These are phyloP conservation scores for Acanthopagrus latus DNA, from an alignment of 2,797 vertebrate species.

Conservation along the genomic window DNA sequence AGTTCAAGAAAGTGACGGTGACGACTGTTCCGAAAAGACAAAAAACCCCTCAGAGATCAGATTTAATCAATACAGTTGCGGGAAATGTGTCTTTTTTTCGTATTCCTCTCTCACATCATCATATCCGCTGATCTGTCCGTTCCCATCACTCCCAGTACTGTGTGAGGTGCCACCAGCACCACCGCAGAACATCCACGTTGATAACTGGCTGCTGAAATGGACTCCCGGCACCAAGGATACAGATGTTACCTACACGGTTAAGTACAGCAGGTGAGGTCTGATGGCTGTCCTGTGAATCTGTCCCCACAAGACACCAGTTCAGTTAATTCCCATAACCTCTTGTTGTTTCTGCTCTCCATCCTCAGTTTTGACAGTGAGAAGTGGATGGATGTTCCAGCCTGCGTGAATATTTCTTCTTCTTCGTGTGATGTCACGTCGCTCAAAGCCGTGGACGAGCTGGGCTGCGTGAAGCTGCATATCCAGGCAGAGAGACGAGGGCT, in stretches of 20 bases:
- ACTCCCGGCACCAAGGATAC: neutral
- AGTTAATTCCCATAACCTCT: neutral
- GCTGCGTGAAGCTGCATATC: constrained; percentile 49
- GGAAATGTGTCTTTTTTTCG: too few species aligned
- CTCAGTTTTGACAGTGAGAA: rapidly evolving
- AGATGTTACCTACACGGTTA: constrained; percentile 37
- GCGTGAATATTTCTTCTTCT: neutral
- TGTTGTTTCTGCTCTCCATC: neutral
- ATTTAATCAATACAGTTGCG: neutral
- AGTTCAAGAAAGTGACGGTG: neutral
- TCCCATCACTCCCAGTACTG: neutral
- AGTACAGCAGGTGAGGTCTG: constrained; percentile 41
- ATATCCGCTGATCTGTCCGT: neutral
- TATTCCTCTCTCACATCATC: neutral
- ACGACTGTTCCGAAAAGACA: neutral
- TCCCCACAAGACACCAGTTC: too few species aligned
- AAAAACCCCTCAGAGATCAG: too few species aligned
- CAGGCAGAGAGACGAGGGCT: neutral
- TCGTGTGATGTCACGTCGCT: constrained; percentile 36
- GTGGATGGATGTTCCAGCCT: constrained; percentile 39
- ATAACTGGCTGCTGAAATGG: constrained; percentile 50
- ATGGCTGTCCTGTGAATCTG: neutral
- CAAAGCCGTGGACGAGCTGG: rapidly evolving
- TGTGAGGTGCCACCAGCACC: neutral
- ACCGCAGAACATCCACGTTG: constrained; percentile 18